Conservation (phyloP, 2,888 invertebrate genomes). For the Hybos culiciformis region DNA sequence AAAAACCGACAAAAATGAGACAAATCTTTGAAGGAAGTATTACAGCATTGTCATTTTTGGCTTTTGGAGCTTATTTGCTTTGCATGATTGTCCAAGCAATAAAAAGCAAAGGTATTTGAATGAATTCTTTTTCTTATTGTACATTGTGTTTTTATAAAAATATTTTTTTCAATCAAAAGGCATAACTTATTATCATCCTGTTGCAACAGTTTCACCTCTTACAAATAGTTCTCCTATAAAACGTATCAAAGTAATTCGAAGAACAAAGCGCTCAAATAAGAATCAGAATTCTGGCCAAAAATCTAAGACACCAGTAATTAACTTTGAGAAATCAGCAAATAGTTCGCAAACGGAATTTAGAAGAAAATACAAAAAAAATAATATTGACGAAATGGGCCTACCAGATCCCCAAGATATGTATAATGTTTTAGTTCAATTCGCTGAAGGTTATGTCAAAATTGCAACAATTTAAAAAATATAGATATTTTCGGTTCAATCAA, state of each 20-base stretch:
- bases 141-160: background rate
- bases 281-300: slow-evolving; percentile 4
- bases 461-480: background rate
- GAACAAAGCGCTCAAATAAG: slow-evolving; percentile 9
- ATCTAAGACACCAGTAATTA: slow-evolving; percentile 7
- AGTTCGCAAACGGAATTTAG: too few relatives aligned
- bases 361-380: too few relatives aligned
- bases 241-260: slow-evolving; percentile 30
- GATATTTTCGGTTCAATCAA: background rate
- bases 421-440: slow-evolving; percentile 30
- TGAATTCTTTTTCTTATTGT: too few relatives aligned
- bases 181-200: slow-evolving; percentile 33
- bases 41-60: slow-evolving; percentile 65
- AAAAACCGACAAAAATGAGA: slow-evolving; percentile 49
- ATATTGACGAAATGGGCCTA: slow-evolving; percentile 13
- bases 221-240: slow-evolving; percentile 23
- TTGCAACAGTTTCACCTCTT: slow-evolving; percentile 22
- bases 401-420: slow-evolving; percentile 33
- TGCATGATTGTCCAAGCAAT: slow-evolving; percentile 65
- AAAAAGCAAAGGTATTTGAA: slow-evolving; percentile 44
- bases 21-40: slow-evolving; percentile 65
- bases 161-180: slow-evolving; percentile 17
- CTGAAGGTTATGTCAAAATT: slow-evolving; percentile 34
- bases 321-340: background rate
- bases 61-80: slow-evolving; percentile 70